Percentiles rank a stretch among this genome's conserved stretches.
Conservation (phyloP, 2,888 invertebrate species). For the Agriopis aurantiaria region DNA sequence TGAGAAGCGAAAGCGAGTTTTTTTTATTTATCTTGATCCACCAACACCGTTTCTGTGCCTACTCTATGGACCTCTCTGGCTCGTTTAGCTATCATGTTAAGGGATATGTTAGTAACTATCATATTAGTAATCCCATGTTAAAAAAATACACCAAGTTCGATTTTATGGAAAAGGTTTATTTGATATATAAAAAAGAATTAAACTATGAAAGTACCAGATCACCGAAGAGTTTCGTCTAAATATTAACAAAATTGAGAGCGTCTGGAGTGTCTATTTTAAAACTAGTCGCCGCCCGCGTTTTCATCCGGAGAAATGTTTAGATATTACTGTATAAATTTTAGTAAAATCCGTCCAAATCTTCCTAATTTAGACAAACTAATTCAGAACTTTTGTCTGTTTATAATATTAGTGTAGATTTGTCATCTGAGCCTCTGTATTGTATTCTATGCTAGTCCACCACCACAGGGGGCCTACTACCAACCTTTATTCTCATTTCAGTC, state of each 20-base stretch:
- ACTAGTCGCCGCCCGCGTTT: conserved; percentile 8
- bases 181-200: conserved; percentile 81
- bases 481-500: neutral
- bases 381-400: conserved; percentile 6
- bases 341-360: conserved; percentile 10
- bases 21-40: conserved; percentile 41
- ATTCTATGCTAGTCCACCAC: conserved; percentile 65
- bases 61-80: conserved; percentile 55
- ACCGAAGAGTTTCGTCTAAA: conserved; percentile 72
- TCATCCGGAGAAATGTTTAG: neutral
- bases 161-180: conserved; percentile 85
- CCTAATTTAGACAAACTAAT: conserved; percentile 5
- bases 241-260: conserved; percentile 55
- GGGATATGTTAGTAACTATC: conserved; percentile 75
- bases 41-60: conserved; percentile 70
- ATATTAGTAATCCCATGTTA: conserved; percentile 85
- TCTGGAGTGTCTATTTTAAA: conserved; percentile 32
- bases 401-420: conserved; percentile 38
- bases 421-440: conserved; percentile 47
- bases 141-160: conserved; percentile 85
- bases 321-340: conserved; percentile 1
- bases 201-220: conserved; percentile 79
- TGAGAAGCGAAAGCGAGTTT: conserved; percentile 73
- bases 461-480: conserved; percentile 43
- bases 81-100: conserved; percentile 36